Conservation (phyloP, 2,888 invertebrate species). For the Drosophila neoperkinsi region DNA sequence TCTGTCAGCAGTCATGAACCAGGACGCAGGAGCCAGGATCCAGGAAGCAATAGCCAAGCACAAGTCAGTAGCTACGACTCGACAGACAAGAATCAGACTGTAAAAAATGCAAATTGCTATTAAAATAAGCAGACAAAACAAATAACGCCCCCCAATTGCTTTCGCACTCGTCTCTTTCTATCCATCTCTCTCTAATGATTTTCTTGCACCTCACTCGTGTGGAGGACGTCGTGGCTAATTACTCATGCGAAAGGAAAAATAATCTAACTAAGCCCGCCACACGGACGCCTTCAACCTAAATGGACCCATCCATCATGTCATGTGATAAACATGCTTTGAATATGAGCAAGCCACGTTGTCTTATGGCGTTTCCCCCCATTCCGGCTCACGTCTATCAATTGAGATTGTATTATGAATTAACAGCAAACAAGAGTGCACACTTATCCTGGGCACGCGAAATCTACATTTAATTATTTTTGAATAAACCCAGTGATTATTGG, state of each 20-base stretch:
- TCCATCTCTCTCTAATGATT: constrained; percentile 1
- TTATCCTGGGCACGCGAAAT: neutral
- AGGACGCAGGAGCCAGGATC: constrained; percentile 12
- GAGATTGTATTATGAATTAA: neutral
- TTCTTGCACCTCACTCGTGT: neutral
- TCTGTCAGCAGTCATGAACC: constrained; percentile 43
- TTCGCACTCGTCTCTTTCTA: neutral
- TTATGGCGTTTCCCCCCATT: neutral
- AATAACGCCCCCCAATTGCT: neutral
- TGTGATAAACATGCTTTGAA: constrained; percentile 25
- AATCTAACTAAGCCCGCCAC: constrained; percentile 49
- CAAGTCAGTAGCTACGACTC: constrained; percentile 22
- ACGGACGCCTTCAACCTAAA: neutral
- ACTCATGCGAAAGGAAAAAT: constrained; percentile 76
- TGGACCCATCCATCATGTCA: constrained; percentile 43
- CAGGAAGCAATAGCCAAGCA: constrained; percentile 17
- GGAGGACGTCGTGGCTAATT: constrained; percentile 64
- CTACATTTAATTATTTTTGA: neutral
- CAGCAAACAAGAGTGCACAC: neutral
- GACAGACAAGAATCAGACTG: constrained; percentile 22
- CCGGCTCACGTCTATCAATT: neutral
- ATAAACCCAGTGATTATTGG: neutral
- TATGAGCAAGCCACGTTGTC: constrained; percentile 1
- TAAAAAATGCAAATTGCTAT: constrained; percentile 67
- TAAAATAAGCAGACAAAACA: constrained; percentile 52